Evolutionary conservation across 2,888 invertebrate genomes (phyloP), one percentile per base, ranked within the genome.

Genomic region (Apocheima hispidaria): DNA sequence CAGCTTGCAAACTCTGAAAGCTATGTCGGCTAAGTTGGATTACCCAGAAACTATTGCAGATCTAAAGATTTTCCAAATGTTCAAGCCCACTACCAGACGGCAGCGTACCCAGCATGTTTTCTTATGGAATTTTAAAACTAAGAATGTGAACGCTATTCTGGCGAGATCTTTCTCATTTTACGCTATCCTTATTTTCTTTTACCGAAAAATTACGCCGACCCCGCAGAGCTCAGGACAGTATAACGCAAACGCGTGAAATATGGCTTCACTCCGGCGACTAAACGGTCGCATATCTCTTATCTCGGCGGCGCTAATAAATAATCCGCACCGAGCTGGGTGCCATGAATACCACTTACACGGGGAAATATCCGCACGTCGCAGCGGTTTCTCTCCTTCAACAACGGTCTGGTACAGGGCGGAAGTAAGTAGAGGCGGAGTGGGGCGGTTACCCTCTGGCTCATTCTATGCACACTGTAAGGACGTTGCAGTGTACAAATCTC

Each of bases 291-390:
- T 65, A 53, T 63, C 62, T 65, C 66, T 65, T 63, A 68, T 71
- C 67, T 64, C 49, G 52, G 53, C 51, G 57, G 43, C 40, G 60
- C 63, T 60, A 65, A 68, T 73, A 72, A 71, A 72, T 71, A 71
- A 72, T 67, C 65, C 62, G 20, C 9, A 51, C 36, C 53, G 51
- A 58, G 56, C 61, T 36, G 50, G 56, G 64, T 60, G 64, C 76
- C 74, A 72, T 79, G 78, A 78, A 79, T 80, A 79, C 76, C 75
- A 77, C 69, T 79, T 76, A 77, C 59, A 53, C 63, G 63, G 61
- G 67, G 65, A 66, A 69, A 67, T 67, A 63, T 59, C 53, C 56
- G 40, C 51, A 51, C 60, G 41, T 59, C 35, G 33, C 57, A 40
- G 66, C 50, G 59, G 59, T 59, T 63, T 51, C n/a, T 54, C 52